A percentile compares a stretch with the other conserved stretches of the same genome.
phyloP scores from a whole-genome alignment of 2,113 vertebrate genomes.

The Pseudorectes ferrugineus region DNA sequence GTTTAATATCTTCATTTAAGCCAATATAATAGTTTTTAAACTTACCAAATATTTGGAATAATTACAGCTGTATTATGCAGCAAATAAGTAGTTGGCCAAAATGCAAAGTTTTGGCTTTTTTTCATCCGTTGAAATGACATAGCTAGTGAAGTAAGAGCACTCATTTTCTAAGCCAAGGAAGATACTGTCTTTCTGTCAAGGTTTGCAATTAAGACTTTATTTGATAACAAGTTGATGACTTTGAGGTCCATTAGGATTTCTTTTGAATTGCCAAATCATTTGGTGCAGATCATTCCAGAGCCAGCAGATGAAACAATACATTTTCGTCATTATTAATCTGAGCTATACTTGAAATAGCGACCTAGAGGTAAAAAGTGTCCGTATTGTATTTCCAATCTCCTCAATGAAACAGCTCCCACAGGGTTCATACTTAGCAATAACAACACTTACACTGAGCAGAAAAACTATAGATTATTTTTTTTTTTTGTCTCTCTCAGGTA shows the following conservation, averaged over 20 bases:
- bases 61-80: background rate
- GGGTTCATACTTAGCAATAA: background rate
- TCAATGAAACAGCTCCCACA: background rate
- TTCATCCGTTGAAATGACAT: background rate
- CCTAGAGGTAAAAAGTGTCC: background rate
- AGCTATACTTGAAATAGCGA: background rate
- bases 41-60: background rate
- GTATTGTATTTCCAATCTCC: background rate
- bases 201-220: background rate
- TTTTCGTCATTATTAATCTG: background rate
- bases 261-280: background rate
- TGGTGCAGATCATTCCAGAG: background rate
- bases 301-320: background rate
- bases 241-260: background rate
- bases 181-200: rapidly evolving
- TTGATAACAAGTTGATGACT: background rate
- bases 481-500: background rate
- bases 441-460: background rate
- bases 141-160: background rate
- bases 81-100: background rate
- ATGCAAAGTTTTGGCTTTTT: background rate
- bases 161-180: background rate
- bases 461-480: background rate
- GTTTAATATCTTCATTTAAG: background rate
- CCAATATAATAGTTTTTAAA: background rate